Evolutionary conservation across 2,888 invertebrate genomes (phyloP), one percentile per base, ranked within the genome.

Genomic region (Heliconius hortense): DNA sequence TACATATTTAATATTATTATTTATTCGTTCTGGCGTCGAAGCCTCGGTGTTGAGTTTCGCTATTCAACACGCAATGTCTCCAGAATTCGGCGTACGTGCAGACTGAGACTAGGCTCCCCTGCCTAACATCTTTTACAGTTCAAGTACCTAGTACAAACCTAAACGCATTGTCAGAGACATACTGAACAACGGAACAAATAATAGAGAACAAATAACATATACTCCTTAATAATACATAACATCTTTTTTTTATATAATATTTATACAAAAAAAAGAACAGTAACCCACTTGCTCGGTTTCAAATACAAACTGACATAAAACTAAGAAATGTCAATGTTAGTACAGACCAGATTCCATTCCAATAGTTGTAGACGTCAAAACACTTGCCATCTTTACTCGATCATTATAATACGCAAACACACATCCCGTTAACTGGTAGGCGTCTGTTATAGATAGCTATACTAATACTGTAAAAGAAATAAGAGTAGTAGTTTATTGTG

Each of bases 381-480:
- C 72, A 76, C 68, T 73, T 66, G 63, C 66, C 68, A 66, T 63
- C 76, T 72, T 68, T 72, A 67, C 73, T 68, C 69, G 63, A 76
- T 76, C 76, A 73, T 73, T 76, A 76, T 73, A 76, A 73, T 76
- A 72, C 68, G 67, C 63, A 69, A 72, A 73, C 63, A 76, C 64
- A 35, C 28, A 18, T 56, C 53, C 75, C 73, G 62, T 73, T 53
- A 72, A 70, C 35, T 56, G 21, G 74, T 70, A 75, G 63, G 63
- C 70, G 71, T 71, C 4, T 28, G 56, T 56, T 56, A 69, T 56
- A 28, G 69, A 56, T 69, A 69, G 53, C n/a, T 15, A 21, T 69
- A 39, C 24, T 39, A 66, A 24, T 24, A 66, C 66, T 39, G 39
- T 43, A 66, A 39, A 39, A 60, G 8, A 64, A 24, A 39, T 24